phyloP scores from a whole-genome alignment of 2,113 vertebrate genomes.

The Pteronura brasiliensis region DNA sequence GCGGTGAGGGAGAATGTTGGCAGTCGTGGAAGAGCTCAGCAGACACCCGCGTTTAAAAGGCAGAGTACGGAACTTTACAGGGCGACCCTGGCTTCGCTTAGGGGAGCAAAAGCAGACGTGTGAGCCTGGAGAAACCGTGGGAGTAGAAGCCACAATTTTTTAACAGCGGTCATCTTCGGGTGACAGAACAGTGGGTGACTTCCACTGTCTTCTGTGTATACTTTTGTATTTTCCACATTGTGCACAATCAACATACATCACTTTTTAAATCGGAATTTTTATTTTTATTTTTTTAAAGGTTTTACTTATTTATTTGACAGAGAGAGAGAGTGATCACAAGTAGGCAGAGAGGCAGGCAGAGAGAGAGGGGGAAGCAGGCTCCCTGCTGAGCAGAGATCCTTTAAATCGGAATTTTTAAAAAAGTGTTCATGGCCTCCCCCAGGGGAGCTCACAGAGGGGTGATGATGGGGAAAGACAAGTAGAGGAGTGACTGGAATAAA shows the following conservation, averaged over 20 bases:
- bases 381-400: too few species aligned
- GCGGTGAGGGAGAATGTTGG: background rate
- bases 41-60: accelerated
- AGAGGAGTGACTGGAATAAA: background rate
- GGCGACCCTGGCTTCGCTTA: background rate
- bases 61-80: background rate
- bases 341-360: too few species aligned
- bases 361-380: too few species aligned
- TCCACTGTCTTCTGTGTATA: background rate
- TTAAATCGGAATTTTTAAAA: background rate
- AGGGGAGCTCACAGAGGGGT: background rate
- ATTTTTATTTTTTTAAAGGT: too few species aligned
- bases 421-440: background rate
- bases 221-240: background rate
- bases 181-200: background rate
- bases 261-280: background rate
- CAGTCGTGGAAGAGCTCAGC: background rate
- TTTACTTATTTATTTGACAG: too few species aligned
- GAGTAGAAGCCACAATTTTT: background rate
- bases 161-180: background rate
- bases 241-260: background rate
- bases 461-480: background rate
- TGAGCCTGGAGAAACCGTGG: background rate
- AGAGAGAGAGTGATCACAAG: too few species aligned
- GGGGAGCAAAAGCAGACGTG: too few species aligned